Evolutionary conservation across 1,140 invertebrate species (phyloP).

Genomic region (Eriosoma lanigerum): DNA sequence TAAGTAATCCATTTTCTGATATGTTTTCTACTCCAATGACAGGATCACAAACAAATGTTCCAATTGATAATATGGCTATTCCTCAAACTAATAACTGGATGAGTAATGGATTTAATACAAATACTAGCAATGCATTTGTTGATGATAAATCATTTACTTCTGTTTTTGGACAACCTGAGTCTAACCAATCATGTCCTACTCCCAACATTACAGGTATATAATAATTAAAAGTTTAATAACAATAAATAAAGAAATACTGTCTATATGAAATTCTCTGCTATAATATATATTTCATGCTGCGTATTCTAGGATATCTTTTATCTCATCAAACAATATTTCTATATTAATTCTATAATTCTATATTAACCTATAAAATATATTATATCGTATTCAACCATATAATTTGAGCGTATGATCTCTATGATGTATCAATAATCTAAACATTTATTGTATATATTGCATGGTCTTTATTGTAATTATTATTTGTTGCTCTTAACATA

Average conservation of each 20-base stretch:
- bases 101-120: constrained; percentile 65
- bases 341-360: too few relatives aligned
- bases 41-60: constrained; percentile 37
- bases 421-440: constrained; percentile 16
- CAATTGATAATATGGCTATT: constrained; percentile 45
- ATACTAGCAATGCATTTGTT: constrained; percentile 71
- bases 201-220: constrained; percentile 37
- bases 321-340: constrained; percentile 59
- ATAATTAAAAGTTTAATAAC: neutral
- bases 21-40: constrained; percentile 65
- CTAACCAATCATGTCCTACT: constrained; percentile 32
- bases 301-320: constrained; percentile 54
- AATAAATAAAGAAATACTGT: constrained; percentile 23
- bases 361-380: too few relatives aligned
- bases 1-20: constrained; percentile 88
- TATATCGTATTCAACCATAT: constrained; percentile 43
- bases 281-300: constrained; percentile 57
- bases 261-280: constrained; percentile 32
- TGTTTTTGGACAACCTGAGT: constrained; percentile 72
- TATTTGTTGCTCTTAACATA: constrained; percentile 18
- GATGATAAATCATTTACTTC: constrained; percentile 82
- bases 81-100: constrained; percentile 68
- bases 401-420: constrained; percentile 26
- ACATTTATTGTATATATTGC: too few relatives aligned
- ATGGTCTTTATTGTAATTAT: too few relatives aligned